These are phyloP conservation scores for Microcebus ravelobensis DNA, from an alignment of 2,113 vertebrate species.

Conservation along the genomic window DNA sequence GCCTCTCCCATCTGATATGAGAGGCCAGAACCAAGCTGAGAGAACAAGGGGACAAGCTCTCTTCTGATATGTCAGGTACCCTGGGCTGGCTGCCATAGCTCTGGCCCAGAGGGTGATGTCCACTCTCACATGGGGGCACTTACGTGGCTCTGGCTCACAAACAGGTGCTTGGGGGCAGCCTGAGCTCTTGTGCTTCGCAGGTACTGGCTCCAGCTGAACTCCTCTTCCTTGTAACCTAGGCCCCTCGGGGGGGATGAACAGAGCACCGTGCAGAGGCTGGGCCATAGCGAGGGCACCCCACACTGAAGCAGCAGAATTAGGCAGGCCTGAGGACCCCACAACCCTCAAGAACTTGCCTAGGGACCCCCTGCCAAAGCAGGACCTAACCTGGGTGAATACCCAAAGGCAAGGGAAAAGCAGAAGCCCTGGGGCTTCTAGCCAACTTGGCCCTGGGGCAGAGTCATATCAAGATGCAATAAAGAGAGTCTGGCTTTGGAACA, in stretches of 20 bases:
- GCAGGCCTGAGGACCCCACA: neutral
- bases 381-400: neutral
- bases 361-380: neutral
- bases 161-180: slow-evolving; percentile 95
- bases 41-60: neutral
- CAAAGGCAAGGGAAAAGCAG: neutral
- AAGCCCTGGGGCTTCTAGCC: neutral
- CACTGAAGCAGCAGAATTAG: neutral
- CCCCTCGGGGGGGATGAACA: slow-evolving; percentile 77
- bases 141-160: slow-evolving; percentile 91
- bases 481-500: neutral
- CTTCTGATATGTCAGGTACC: neutral
- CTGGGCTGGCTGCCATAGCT: fast-evolving
- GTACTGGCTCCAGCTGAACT: slow-evolving; percentile 98
- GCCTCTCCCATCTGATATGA: neutral
- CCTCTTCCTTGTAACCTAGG: slow-evolving; percentile 97
- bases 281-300: neutral
- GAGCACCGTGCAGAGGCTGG: slow-evolving; percentile 60
- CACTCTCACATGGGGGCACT: slow-evolving; percentile 75
- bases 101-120: neutral
- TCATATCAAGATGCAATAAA: neutral
- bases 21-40: neutral
- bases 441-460: neutral
- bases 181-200: slow-evolving; percentile 96
- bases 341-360: neutral